Conservation (phyloP, 2,113 vertebrate genomes). For the Lichenostomus cassidix region DNA sequence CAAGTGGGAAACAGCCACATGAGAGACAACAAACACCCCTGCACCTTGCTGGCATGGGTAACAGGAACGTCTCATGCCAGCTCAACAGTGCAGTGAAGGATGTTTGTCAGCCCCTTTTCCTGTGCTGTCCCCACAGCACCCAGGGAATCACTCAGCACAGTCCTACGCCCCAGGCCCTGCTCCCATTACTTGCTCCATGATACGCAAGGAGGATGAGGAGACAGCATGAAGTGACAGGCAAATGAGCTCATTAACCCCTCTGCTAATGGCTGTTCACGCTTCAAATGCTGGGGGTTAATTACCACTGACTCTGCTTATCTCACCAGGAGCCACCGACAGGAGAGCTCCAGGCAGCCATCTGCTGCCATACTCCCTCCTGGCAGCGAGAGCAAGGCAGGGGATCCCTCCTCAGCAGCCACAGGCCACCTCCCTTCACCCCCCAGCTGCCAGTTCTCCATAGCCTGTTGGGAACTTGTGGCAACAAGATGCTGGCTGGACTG, state of each 20-base stretch:
- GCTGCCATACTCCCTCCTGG: rapidly evolving
- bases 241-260: conserved; percentile 63
- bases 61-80: rapidly evolving
- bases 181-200: neutral
- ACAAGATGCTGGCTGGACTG: neutral
- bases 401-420: neutral
- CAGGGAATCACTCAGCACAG: neutral
- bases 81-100: neutral
- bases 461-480: neutral
- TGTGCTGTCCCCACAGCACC: neutral
- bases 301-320: conserved; percentile 65
- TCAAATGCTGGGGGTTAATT: conserved; percentile 65
- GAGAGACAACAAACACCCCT: neutral
- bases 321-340: conserved; percentile 26
- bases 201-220: neutral
- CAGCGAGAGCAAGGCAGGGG: neutral
- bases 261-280: conserved; percentile 56
- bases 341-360: conserved; percentile 41
- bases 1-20: neutral
- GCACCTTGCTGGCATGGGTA: neutral
- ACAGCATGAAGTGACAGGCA: conserved; percentile 43
- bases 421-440: neutral
- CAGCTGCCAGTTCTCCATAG: neutral
- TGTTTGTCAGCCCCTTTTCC: neutral
- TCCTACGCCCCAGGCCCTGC: rapidly evolving